A percentile compares a stretch with the other conserved stretches of the same genome.
Conservation (phyloP, 30 jellyfish, hydroid and myxozoan genomes). For the Cassiopea andromeda region DNA sequence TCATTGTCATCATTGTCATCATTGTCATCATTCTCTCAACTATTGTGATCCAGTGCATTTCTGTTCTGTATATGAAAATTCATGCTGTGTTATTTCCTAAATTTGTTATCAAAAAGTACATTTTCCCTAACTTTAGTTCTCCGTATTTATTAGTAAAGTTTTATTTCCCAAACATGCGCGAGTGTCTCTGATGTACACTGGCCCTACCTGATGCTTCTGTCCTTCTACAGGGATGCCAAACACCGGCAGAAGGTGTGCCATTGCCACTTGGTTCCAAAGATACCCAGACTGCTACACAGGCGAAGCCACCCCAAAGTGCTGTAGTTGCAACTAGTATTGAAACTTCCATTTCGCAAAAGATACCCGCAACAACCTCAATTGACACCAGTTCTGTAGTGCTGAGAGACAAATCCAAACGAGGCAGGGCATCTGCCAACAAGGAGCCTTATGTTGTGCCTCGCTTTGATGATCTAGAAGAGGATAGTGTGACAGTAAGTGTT, state of each 20-base stretch:
- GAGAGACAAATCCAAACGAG: conserved; percentile 56
- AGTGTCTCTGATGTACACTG: no score
- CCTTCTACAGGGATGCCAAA: conserved; percentile 82
- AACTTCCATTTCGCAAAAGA: not conserved
- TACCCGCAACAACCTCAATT: conserved; percentile 14
- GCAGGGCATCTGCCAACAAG: conserved; percentile 9
- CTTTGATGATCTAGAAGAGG: conserved; percentile 77
- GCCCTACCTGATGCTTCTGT: not conserved
- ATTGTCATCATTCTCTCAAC: no score
- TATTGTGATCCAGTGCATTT: no score
- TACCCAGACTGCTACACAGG: not conserved
- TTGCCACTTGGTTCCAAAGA: conserved; percentile 29
- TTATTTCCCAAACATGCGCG: no score
- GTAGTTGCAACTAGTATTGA: conserved; percentile 10
- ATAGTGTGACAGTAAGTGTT: conserved; percentile 72
- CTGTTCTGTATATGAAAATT: no score
- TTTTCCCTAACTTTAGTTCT: no score
- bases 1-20: no score
- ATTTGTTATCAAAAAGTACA: no score
- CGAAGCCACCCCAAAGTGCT: conserved; percentile 1
- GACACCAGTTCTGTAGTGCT: conserved; percentile 71
- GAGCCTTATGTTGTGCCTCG: conserved; percentile 86
- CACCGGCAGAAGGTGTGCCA: conserved; percentile 86
- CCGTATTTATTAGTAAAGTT: no score
- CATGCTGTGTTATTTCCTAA: no score